A percentile compares a stretch with the other conserved stretches of the same genome.
Conservation (phyloP, 2,113 vertebrate genomes). For the Mesocricetus auratus region DNA sequence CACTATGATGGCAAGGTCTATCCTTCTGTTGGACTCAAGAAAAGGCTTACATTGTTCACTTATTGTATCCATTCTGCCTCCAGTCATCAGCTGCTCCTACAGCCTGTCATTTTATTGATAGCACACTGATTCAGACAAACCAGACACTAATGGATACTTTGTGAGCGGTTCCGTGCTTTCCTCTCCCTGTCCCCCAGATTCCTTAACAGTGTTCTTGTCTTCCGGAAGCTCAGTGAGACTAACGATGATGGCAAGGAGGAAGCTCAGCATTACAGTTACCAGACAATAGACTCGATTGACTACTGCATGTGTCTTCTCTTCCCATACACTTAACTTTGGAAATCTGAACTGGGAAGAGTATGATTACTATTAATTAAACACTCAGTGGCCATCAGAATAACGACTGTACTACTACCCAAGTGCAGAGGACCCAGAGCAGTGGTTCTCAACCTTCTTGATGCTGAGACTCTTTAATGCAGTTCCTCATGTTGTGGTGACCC, state of each 20-base stretch:
- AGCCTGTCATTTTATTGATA: background rate
- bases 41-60: background rate
- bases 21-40: background rate
- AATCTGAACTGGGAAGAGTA: slow-evolving; percentile 9
- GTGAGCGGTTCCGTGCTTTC: background rate
- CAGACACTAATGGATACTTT: background rate
- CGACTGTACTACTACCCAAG: slow-evolving; percentile 7
- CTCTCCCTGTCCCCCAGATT: background rate
- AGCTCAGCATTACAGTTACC: slow-evolving; percentile 14
- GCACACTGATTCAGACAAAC: background rate
- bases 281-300: background rate
- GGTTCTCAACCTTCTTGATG: no score
- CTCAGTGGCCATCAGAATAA: background rate
- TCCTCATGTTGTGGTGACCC: no score
- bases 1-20: background rate
- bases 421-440: background rate
- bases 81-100: background rate
- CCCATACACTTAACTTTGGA: slow-evolving; percentile 41
- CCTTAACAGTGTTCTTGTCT: slow-evolving; percentile 13
- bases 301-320: background rate
- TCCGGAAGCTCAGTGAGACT: background rate
- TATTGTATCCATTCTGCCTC: background rate
- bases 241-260: background rate
- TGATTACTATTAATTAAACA: slow-evolving; percentile 49
- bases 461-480: no score